A percentile compares a stretch with the other conserved stretches of the same genome.
phyloP scores from a whole-genome alignment of 2,113 vertebrate species.

The Scortum barcoo region DNA sequence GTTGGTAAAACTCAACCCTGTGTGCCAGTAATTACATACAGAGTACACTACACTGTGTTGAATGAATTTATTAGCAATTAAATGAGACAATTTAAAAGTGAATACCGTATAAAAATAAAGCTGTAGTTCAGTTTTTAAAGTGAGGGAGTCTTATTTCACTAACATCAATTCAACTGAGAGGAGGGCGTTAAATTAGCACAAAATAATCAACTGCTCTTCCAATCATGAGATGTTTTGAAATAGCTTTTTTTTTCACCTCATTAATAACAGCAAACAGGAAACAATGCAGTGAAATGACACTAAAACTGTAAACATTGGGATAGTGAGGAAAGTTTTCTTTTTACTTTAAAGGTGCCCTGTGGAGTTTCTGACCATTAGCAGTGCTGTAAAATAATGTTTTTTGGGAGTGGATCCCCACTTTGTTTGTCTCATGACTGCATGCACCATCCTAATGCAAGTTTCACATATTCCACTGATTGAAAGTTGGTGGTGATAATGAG shows the following conservation, averaged over 20 bases:
- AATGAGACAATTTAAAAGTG: conserved; percentile 84
- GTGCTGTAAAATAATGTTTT: neutral
- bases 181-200: neutral
- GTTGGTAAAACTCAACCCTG: neutral
- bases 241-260: neutral
- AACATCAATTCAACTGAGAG: conserved; percentile 57
- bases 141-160: conserved; percentile 87
- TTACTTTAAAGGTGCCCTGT: neutral
- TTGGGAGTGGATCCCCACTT: neutral
- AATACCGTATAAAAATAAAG: conserved; percentile 91
- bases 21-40: neutral
- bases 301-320: neutral
- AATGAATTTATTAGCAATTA: conserved; percentile 85
- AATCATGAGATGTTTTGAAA: neutral
- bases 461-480: neutral
- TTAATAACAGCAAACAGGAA: conserved; percentile 1
- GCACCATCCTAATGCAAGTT: neutral
- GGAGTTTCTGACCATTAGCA: conserved; percentile 1
- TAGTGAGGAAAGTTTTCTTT: neutral
- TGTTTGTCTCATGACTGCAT: neutral
- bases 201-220: conserved; percentile 2
- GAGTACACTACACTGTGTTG: conserved; percentile 76
- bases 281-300: conserved; percentile 15
- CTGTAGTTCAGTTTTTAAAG: conserved; percentile 66
- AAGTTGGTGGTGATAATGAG: neutral